Percentiles rank a stretch among this genome's conserved stretches.
Conservation (phyloP, 2,888 invertebrate genomes). For the Kryphioiulus occultus region DNA sequence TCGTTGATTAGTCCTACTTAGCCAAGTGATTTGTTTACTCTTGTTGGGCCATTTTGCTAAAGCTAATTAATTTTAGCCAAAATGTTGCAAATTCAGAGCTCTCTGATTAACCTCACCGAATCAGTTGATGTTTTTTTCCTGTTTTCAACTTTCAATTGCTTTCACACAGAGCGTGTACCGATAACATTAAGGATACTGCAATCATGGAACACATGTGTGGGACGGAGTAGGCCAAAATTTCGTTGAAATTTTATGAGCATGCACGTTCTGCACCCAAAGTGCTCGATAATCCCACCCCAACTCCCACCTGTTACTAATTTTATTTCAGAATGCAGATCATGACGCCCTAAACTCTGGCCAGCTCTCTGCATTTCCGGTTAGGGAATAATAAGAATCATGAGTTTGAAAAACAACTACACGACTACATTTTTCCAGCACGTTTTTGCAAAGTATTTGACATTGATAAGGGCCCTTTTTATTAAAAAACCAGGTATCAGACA, state of each 20-base stretch:
- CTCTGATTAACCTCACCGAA: background rate
- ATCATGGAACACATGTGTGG: background rate
- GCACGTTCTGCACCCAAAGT: constrained; percentile 26
- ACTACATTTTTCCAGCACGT: no score
- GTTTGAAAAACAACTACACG: no score
- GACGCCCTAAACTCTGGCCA: background rate
- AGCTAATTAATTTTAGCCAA: background rate
- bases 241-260: background rate
- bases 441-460: no score
- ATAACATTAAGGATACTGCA: background rate
- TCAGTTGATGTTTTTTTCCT: background rate
- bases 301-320: background rate
- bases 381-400: background rate
- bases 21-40: background rate
- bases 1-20: background rate
- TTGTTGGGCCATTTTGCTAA: background rate
- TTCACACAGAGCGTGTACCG: background rate
- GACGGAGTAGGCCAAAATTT: constrained; percentile 4
- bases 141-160: background rate
- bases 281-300: background rate
- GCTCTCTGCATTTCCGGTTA: background rate
- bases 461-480: no score
- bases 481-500: no score
- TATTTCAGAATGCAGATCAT: background rate
- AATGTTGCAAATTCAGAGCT: background rate